phyloP scores from a whole-genome alignment of 2,888 invertebrate genomes.

The Stenodera caucasica region DNA sequence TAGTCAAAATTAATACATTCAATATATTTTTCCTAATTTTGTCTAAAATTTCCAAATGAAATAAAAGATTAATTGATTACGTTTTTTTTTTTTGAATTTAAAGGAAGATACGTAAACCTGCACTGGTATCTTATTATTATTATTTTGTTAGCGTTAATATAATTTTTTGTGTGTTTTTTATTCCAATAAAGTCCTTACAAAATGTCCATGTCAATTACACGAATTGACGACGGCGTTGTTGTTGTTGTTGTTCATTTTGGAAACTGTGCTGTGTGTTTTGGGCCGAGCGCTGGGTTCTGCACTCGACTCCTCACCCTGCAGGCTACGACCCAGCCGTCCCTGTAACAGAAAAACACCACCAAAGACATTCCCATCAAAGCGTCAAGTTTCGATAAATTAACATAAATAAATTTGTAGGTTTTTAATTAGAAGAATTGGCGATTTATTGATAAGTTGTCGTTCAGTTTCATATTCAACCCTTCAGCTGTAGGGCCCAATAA shows the following conservation, averaged over 20 bases:
- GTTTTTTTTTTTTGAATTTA: background rate
- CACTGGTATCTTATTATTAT: slow-evolving; percentile 34
- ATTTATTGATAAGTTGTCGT: too few relatives aligned
- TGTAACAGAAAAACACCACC: slow-evolving; percentile 40
- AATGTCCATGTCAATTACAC: slow-evolving; percentile 33
- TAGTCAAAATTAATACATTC: background rate
- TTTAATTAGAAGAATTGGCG: too few relatives aligned
- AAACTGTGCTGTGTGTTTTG: slow-evolving; percentile 32
- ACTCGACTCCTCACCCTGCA: slow-evolving; percentile 61
- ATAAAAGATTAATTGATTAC: too few relatives aligned
- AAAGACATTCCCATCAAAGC: background rate
- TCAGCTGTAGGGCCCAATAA: too few relatives aligned
- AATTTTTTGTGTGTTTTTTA: background rate
- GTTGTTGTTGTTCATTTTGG: slow-evolving; percentile 20
- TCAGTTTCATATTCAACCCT: too few relatives aligned
- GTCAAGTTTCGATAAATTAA: too few relatives aligned
- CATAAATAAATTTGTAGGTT: background rate
- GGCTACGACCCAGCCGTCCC: slow-evolving; percentile 64
- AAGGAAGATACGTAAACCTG: slow-evolving; percentile 34
- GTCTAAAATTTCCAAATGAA: background rate
- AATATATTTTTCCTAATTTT: background rate
- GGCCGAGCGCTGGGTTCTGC: slow-evolving; percentile 55
- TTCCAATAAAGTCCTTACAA: slow-evolving; percentile 31
- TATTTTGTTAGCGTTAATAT: background rate
- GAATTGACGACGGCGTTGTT: slow-evolving; percentile 41